These are phyloP conservation scores for cattle (Bos taurus) DNA, from an alignment of 2,113 vertebrate genomes.

Conservation along the genomic window DNA sequence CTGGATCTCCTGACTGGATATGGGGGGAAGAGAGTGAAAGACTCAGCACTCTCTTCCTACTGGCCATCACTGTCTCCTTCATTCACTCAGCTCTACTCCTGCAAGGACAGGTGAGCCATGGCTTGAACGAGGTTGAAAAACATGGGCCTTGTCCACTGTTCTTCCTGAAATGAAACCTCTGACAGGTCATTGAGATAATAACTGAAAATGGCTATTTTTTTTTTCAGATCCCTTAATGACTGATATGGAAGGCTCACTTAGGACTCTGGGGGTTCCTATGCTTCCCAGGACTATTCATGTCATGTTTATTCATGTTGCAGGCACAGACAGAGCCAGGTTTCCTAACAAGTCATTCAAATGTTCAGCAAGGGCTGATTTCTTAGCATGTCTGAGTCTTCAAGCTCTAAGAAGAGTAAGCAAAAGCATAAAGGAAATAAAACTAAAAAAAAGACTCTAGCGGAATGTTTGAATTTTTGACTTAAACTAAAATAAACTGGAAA, in stretches of 20 bases:
- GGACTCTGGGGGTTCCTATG: background rate
- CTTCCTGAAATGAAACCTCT: background rate
- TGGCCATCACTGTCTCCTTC: background rate
- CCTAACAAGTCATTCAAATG: background rate
- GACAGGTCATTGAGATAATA: background rate
- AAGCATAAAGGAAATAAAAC: background rate
- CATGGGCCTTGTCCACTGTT: background rate
- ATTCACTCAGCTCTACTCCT: background rate
- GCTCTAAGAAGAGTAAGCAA: background rate
- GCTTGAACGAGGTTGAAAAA: background rate
- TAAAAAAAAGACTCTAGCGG: background rate
- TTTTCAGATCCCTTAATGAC: background rate
- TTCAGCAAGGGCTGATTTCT: background rate
- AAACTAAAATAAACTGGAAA: background rate
- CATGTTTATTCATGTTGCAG: background rate
- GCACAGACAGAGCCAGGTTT: background rate
- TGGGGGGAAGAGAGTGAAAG: background rate
- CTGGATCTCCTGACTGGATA: background rate
- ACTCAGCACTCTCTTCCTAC: background rate
- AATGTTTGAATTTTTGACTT: slow-evolving; percentile 28
- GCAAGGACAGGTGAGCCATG: background rate
- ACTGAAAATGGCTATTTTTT: background rate
- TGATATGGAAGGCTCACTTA: background rate
- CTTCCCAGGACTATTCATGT: background rate
- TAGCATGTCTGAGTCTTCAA: background rate